Conservation (phyloP, 2,888 invertebrate species). For the Tipula lateralis region DNA sequence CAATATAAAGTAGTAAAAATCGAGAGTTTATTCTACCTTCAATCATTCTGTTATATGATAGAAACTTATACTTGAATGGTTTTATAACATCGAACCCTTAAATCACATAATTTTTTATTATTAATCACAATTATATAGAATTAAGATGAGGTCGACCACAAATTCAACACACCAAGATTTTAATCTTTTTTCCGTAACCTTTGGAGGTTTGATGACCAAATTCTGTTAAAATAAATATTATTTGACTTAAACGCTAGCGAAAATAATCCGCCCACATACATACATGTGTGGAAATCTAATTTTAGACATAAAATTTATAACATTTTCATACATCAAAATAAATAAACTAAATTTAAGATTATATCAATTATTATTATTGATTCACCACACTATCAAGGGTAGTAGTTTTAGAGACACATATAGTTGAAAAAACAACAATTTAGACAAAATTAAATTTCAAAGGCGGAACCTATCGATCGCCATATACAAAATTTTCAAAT, state of each 20-base stretch:
- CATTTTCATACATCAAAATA: background rate
- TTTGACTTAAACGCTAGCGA: background rate
- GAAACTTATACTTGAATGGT: no score
- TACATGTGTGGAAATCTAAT: background rate
- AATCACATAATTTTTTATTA: no score
- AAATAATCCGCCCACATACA: background rate
- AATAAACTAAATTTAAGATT: background rate
- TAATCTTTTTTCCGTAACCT: background rate
- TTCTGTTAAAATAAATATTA: background rate
- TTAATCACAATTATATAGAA: no score
- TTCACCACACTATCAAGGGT: background rate
- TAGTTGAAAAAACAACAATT: background rate
- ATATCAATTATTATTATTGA: background rate
- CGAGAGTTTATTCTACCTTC: no score
- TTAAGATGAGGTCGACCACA: no score
- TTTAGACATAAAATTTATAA: background rate
- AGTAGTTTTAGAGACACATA: background rate
- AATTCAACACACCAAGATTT: background rate
- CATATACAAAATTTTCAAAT: background rate
- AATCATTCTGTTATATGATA: no score
- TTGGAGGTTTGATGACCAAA: background rate
- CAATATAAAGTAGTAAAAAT: no score
- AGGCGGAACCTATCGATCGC: background rate
- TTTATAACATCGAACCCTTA: no score
- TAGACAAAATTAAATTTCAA: background rate